Percentiles rank a stretch among this genome's conserved stretches.
phyloP scores from a whole-genome alignment of 2,113 vertebrate genomes.

The Chionodraco myersi region DNA sequence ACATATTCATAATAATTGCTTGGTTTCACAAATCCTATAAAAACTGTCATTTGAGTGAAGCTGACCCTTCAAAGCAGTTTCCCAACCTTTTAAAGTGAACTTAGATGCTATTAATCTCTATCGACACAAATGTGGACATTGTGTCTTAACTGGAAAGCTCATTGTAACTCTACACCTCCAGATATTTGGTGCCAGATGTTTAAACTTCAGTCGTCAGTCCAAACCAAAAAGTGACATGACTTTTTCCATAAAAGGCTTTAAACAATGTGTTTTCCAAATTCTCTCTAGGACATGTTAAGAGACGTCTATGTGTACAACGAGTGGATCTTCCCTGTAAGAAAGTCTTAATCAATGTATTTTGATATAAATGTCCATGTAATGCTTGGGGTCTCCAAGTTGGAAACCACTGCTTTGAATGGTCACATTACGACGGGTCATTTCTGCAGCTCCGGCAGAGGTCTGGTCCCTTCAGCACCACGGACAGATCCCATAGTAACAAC shows the following conservation, averaged over 20 bases:
- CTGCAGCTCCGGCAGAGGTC: not conserved
- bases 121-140: not conserved
- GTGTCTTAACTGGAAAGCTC: not conserved
- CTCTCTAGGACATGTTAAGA: not conserved
- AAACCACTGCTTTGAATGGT: constrained; percentile 12
- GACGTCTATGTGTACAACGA: not conserved
- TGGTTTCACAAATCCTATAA: too few relatives aligned
- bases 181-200: not conserved
- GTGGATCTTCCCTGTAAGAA: not conserved
- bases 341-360: too few relatives aligned
- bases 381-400: not conserved
- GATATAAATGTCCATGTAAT: too few relatives aligned
- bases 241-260: not conserved
- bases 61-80: not conserved
- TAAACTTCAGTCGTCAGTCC: too few relatives aligned
- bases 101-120: not conserved
- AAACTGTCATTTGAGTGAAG: not conserved
- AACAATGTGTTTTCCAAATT: not conserved
- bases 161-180: not conserved
- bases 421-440: not conserved
- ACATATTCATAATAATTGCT: not conserved
- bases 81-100: not conserved
- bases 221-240: too few relatives aligned
- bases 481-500: constrained; percentile 29
- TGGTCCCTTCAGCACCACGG: constrained; percentile 58